A percentile compares a stretch with the other conserved stretches of the same genome.
phyloP scores from a whole-genome alignment of 2,888 invertebrate species.

The Teinopalpus imperialis region DNA sequence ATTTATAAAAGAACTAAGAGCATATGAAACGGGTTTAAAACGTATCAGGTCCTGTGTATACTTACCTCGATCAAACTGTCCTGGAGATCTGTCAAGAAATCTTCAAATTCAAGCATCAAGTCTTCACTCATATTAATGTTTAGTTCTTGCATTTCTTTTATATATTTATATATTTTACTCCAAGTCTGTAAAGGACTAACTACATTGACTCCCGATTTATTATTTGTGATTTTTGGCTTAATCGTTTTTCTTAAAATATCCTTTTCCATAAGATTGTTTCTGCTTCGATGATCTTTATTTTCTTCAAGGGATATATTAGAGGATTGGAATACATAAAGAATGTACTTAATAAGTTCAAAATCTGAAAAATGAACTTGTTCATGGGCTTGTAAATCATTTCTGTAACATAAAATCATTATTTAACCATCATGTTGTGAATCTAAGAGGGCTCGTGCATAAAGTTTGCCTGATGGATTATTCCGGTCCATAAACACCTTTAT shows the following conservation, averaged over 20 bases:
- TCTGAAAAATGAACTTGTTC: slow-evolving; percentile 45
- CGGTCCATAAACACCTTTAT: too few relatives aligned
- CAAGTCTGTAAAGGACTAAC: slow-evolving; percentile 30
- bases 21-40: too few relatives aligned
- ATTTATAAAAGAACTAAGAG: too few relatives aligned
- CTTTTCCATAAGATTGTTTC: neutral
- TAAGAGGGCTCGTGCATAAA: too few relatives aligned
- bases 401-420: neutral
- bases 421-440: too few relatives aligned
- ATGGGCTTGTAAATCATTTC: slow-evolving; percentile 22
- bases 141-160: slow-evolving; percentile 16
- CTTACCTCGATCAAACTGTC: slow-evolving; percentile 26
- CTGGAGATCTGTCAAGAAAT: slow-evolving; percentile 39
- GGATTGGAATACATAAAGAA: slow-evolving; percentile 40
- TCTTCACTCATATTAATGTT: neutral
- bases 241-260: slow-evolving; percentile 19
- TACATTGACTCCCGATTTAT: slow-evolving; percentile 21
- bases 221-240: slow-evolving; percentile 35
- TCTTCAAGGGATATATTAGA: slow-evolving; percentile 25
- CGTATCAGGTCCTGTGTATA: too few relatives aligned
- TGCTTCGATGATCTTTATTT: neutral
- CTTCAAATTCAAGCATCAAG: slow-evolving; percentile 32
- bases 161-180: slow-evolving; percentile 21
- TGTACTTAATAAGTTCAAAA: slow-evolving; percentile 50
- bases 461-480: too few relatives aligned